These are phyloP conservation scores for Geophilus truncorum DNA, from an alignment of 2,888 invertebrate genomes.

Conservation along the genomic window DNA sequence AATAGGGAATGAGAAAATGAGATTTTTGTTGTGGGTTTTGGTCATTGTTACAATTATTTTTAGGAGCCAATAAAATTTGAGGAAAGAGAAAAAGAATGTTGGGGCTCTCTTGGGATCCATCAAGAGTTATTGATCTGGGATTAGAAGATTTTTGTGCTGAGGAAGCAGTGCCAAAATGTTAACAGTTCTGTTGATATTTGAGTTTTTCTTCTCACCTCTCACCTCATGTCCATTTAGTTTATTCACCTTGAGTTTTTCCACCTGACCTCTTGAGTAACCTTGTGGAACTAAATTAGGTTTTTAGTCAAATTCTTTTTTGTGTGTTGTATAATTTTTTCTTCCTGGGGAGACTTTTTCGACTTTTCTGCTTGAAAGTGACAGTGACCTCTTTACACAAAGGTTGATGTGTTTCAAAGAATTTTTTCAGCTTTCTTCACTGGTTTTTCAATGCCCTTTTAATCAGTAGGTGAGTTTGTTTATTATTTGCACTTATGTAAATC, in stretches of 20 bases:
- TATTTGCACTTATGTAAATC: too few relatives aligned
- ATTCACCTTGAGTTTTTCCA: conserved; percentile 1
- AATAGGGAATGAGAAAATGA: neutral
- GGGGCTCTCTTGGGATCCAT: neutral
- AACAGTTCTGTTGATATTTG: conserved; percentile 2
- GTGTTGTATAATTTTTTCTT: neutral
- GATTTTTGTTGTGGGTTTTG: neutral
- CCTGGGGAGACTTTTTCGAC: neutral
- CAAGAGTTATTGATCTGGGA: conserved; percentile 11
- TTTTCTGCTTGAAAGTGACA: neutral
- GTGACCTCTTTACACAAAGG: neutral
- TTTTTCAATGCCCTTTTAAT: neutral
- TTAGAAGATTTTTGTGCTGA: conserved; percentile 18
- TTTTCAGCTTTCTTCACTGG: neutral
- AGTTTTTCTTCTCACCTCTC: neutral
- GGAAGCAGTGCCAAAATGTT: conserved; percentile 15
- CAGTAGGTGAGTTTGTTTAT: neutral
- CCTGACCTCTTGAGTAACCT: neutral
- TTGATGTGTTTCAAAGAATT: neutral
- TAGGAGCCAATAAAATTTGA: neutral
- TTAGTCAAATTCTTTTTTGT: neutral
- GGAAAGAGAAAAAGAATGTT: neutral
- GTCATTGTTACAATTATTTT: neutral
- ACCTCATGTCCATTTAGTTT: neutral
- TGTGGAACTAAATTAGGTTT: conserved; percentile 8